Conservation (phyloP, 64 coral and sea anemone genomes). For the Stichodactyla mertensii region DNA sequence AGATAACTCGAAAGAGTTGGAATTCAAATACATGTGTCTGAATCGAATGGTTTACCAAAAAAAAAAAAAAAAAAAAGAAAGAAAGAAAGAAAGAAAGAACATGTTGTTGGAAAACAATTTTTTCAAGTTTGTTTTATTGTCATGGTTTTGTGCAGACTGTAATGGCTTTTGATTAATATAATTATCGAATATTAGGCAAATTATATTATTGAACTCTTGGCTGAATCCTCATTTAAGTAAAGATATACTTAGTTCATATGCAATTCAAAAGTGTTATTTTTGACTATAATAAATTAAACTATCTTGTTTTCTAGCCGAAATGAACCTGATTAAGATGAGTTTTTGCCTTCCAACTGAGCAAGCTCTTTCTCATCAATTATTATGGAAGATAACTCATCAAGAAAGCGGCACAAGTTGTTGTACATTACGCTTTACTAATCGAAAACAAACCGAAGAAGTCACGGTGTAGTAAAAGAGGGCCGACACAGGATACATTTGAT, state of each 20-base stretch:
- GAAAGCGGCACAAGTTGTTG: background rate
- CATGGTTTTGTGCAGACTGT: background rate
- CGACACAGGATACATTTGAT: slow-evolving; percentile 14
- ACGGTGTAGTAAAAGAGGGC: background rate
- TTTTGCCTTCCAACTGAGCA: slow-evolving; percentile 1
- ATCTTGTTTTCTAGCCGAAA: background rate
- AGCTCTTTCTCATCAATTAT: slow-evolving; percentile 2
- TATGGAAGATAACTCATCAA: background rate
- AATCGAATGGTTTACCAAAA: background rate
- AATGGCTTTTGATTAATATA: too few species aligned
- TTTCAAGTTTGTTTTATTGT: background rate
- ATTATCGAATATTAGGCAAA: background rate
- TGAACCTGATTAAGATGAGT: background rate
- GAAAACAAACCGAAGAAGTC: background rate
- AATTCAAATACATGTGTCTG: too few species aligned
- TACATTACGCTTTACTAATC: background rate
- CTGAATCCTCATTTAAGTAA: background rate
- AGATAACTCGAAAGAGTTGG: too few species aligned
- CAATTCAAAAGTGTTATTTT: background rate
- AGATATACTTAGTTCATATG: background rate
- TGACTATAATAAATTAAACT: background rate
- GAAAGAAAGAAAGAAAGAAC: background rate
- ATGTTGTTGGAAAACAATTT: background rate
- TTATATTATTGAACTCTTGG: background rate
- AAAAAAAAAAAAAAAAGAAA: background rate